Percentiles rank a stretch among this genome's conserved stretches.
Evolutionary conservation across 2,888 invertebrate species (phyloP).

Genomic region (Argyra leucocephala): DNA sequence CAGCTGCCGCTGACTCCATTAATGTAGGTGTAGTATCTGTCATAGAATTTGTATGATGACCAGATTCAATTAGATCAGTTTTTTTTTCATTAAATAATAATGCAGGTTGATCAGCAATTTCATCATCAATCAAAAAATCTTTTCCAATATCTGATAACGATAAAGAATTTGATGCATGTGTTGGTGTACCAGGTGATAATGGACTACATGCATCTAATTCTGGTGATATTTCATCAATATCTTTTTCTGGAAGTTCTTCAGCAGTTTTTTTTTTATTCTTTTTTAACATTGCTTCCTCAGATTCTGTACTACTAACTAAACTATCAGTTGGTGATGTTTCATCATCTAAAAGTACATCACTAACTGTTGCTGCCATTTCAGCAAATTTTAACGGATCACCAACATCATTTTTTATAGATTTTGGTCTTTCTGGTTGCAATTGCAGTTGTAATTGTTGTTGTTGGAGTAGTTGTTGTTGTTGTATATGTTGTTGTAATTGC

Average conservation of each 20-base stretch:
- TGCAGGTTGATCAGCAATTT: slow-evolving; percentile 84
- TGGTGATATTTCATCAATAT: slow-evolving; percentile 44
- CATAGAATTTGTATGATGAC: slow-evolving; percentile 33
- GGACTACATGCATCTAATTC: slow-evolving; percentile 44
- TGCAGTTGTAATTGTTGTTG: neutral
- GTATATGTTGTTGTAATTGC: neutral
- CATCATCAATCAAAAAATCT: slow-evolving; percentile 77
- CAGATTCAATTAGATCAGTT: slow-evolving; percentile 30
- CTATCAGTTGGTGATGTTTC: slow-evolving; percentile 78
- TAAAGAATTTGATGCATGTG: slow-evolving; percentile 66
- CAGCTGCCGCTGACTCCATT: slow-evolving; percentile 39
- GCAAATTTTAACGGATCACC: slow-evolving; percentile 54
- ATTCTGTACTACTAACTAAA: slow-evolving; percentile 48
- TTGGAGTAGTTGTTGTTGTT: neutral
- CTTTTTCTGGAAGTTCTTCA: slow-evolving; percentile 44
- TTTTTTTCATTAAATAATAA: slow-evolving; percentile 62
- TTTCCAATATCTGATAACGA: slow-evolving; percentile 68
- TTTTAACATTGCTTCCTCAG: slow-evolving; percentile 33
- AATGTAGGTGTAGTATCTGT: slow-evolving; percentile 43
- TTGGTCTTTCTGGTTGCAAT: slow-evolving; percentile 30
- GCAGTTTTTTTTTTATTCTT: slow-evolving; percentile 38
- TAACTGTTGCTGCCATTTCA: slow-evolving; percentile 58
- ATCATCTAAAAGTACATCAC: slow-evolving; percentile 63
- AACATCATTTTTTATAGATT: slow-evolving; percentile 32
- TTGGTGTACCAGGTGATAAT: slow-evolving; percentile 65